A percentile compares a stretch with the other conserved stretches of the same genome.
Conservation (phyloP, 2,888 invertebrate genomes). For the Phania funesta region DNA sequence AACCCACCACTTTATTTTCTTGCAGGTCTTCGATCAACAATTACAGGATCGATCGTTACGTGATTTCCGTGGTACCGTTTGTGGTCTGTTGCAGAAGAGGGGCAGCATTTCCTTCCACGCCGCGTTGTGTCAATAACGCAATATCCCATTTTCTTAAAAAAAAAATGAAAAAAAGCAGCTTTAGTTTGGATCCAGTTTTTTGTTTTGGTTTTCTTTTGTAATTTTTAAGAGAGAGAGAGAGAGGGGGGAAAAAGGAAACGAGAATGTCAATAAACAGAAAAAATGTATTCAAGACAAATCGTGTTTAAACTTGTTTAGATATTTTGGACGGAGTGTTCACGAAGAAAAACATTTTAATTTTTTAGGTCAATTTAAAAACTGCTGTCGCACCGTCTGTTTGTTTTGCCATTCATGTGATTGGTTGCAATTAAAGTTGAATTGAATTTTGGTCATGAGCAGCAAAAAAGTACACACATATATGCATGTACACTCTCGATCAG, state of each 20-base stretch:
- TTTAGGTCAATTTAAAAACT: constrained; percentile 48
- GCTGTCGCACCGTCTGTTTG: not conserved
- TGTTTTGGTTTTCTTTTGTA: no score
- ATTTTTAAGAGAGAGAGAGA: not conserved
- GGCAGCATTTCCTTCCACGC: constrained; percentile 65
- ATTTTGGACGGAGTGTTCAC: not conserved
- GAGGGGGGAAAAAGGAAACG: not conserved
- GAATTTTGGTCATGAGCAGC: not conserved
- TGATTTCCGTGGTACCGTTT: constrained; percentile 80
- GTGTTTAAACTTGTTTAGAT: constrained; percentile 26
- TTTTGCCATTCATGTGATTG: not conserved
- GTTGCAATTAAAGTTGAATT: not conserved
- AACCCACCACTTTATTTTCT: constrained; percentile 4
- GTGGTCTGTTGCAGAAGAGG: constrained; percentile 74
- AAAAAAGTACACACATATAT: not conserved
- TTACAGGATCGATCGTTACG: constrained; percentile 80
- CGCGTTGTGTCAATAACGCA: constrained; percentile 56
- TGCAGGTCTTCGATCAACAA: constrained; percentile 79
- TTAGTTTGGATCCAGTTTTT: constrained; percentile 43
- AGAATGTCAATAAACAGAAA: constrained; percentile 22
- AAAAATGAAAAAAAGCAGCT: constrained; percentile 43
- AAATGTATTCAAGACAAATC: constrained; percentile 29
- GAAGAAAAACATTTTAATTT: not conserved
- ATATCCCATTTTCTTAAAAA: constrained; percentile 34
- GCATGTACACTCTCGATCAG: no score